Evolutionary conservation across 1,140 invertebrate species (phyloP).

Genomic region (Zophobas morio): DNA sequence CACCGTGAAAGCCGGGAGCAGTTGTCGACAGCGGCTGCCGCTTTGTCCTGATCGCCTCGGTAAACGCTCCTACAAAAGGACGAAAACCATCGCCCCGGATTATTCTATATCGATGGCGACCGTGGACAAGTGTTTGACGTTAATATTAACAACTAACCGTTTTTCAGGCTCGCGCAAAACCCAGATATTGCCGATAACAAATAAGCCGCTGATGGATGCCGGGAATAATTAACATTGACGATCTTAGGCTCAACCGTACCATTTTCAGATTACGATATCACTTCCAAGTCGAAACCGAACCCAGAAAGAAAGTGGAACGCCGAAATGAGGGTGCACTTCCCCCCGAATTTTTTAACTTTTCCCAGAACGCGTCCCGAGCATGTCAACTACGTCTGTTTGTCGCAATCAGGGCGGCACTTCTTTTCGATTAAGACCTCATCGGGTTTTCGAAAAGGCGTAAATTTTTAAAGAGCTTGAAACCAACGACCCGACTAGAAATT

Average conservation of each 20-base stretch:
- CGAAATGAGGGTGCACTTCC: too few species aligned
- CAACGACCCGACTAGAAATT: neutral
- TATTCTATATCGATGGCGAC: constrained; percentile 54
- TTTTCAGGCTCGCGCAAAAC: constrained; percentile 50
- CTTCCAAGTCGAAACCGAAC: too few species aligned
- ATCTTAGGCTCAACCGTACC: too few species aligned
- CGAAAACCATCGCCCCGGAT: constrained; percentile 56
- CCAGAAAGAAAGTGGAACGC: too few species aligned
- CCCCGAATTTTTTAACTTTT: too few species aligned
- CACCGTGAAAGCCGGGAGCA: constrained; percentile 60
- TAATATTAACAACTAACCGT: constrained; percentile 58
- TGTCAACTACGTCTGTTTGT: too few species aligned
- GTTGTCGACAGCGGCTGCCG: constrained; percentile 57
- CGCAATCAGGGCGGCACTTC: too few species aligned
- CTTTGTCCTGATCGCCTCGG: constrained; percentile 60
- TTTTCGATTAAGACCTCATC: too few species aligned
- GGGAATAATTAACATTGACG: constrained; percentile 8
- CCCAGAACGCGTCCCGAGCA: too few species aligned
- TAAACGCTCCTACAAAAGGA: constrained; percentile 60
- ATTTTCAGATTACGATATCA: too few species aligned
- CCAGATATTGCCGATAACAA: constrained; percentile 52
- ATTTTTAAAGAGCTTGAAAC: neutral
- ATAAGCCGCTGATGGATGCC: constrained; percentile 51
- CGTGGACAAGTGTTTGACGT: constrained; percentile 58
- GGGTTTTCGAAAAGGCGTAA: neutral